These are phyloP conservation scores for Lampris incognitus DNA, from an alignment of 2,113 vertebrate species.

Conservation along the genomic window DNA sequence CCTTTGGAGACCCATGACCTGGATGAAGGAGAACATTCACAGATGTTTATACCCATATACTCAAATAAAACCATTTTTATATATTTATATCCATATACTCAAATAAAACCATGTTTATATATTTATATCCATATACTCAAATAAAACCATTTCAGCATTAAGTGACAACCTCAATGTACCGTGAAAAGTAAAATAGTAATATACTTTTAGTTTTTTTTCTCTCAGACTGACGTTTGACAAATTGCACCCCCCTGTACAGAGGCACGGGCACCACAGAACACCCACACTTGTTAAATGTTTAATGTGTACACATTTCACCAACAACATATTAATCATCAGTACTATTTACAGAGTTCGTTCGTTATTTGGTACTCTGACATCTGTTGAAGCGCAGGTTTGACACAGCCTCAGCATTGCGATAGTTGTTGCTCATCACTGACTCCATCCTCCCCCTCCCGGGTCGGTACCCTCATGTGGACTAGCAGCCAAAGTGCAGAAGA, in stretches of 20 bases:
- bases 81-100: conserved; percentile 28
- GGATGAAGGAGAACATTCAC: too few relatives aligned
- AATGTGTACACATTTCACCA: conserved; percentile 74
- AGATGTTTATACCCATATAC: too few relatives aligned
- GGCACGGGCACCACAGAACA: conserved; percentile 66
- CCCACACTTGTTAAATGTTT: conserved; percentile 59
- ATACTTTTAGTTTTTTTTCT: conserved; percentile 48
- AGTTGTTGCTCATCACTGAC: background rate
- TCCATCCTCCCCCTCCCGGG: background rate
- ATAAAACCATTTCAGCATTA: conserved; percentile 63
- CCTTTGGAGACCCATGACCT: too few relatives aligned
- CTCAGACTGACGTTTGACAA: conserved; percentile 63
- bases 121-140: conserved; percentile 42
- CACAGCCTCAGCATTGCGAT: conserved; percentile 17
- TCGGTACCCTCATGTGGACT: background rate
- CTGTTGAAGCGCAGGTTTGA: conserved; percentile 40
- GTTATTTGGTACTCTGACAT: conserved; percentile 77
- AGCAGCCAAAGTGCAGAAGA: conserved; percentile 37
- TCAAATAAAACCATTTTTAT: background rate
- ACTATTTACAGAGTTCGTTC: conserved; percentile 78
- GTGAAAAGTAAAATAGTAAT: conserved; percentile 74
- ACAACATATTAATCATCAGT: conserved; percentile 76
- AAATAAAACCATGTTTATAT: background rate
- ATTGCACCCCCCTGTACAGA: conserved; percentile 66
- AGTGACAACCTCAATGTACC: conserved; percentile 67